Base-by-base conservation (phyloP, 2,888 invertebrate genomes). In the Cryptocephalus moraei region DNA sequence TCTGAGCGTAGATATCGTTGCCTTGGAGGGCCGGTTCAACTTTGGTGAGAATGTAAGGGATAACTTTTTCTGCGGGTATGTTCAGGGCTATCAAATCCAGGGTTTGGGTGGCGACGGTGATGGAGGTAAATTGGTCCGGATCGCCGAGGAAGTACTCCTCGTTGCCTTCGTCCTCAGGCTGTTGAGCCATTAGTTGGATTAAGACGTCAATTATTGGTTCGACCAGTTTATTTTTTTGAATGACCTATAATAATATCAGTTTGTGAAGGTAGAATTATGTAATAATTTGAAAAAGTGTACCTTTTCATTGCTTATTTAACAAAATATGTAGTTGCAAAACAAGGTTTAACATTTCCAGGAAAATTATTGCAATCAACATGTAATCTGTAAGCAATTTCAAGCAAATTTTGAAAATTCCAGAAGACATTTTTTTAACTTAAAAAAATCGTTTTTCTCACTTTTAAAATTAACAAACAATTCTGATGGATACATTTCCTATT, bases 31-130 rank as follows among this genome's bases (percentile, higher is more conserved):
- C 80, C 8, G 81, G 79, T 58, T 85, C 82, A 9, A 86, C 75
- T 47, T 68, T 64, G 4, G 66, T 65, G 68, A 88, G 77, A 65
- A 88, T 68, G 59, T 80, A 79, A 31, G 83, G 81, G 53, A 89
- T 77, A 13, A 88, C 72, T 65, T 84, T 86, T 56, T 86, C 86
- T 9, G 88, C 84, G 6, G 87, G 84, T 36, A 87, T 73, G 69
- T 86, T 78, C 9, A 87, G 69, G 33, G 87, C 86, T 61, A 88
- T 72, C 41, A 80, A 67, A 67, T 88, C 86, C 50, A 89, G 72
- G 6, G 86, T 83, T 71, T 86, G 85, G 0, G 83, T 80, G 8
- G 86, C 85, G 52, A 81, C 77, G 8, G 82, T 79, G 52, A 81
- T 75, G 1, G 83, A 79, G 32, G 76, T 80, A 50, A 77, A 79